Evolutionary conservation across 2,888 invertebrate species (phyloP).

Genomic region (Embidobia sp.): DNA sequence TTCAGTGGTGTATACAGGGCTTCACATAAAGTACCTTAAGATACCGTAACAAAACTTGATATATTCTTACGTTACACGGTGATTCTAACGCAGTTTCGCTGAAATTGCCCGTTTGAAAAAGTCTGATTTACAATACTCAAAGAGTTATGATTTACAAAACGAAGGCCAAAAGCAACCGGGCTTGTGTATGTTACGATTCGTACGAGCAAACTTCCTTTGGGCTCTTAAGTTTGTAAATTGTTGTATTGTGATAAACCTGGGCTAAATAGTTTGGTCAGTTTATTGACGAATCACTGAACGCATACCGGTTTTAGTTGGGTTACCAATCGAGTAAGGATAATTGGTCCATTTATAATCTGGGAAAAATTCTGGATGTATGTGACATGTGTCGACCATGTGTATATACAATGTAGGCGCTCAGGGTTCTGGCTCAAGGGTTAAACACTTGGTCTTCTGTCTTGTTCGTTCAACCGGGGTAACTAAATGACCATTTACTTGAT

Average conservation of each 20-base stretch:
- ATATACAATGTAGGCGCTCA: too few relatives aligned
- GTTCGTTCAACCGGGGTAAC: too few relatives aligned
- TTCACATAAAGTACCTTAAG: slow-evolving; percentile 79
- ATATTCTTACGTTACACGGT: slow-evolving; percentile 45
- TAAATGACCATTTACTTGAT: too few relatives aligned
- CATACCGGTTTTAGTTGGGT: slow-evolving; percentile 44
- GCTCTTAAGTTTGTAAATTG: slow-evolving; percentile 34
- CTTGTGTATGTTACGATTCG: slow-evolving; percentile 37
- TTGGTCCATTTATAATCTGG: slow-evolving; percentile 33
- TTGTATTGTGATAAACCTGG: slow-evolving; percentile 26
- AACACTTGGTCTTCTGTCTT: too few relatives aligned
- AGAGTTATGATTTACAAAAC: slow-evolving; percentile 31
- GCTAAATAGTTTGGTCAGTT: slow-evolving; percentile 22
- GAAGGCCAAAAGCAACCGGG: slow-evolving; percentile 8
- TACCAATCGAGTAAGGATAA: slow-evolving; percentile 33
- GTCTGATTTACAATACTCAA: slow-evolving; percentile 69
- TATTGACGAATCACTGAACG: slow-evolving; percentile 33
- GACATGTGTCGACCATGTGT: slow-evolving; percentile 21
- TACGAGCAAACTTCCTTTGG: slow-evolving; percentile 9
- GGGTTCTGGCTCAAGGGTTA: too few relatives aligned
- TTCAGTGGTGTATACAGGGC: slow-evolving; percentile 75
- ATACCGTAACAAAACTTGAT: slow-evolving; percentile 64
- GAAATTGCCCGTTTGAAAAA: slow-evolving; percentile 57
- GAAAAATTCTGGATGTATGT: slow-evolving; percentile 24
- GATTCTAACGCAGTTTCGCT: slow-evolving; percentile 45